Evolutionary conservation across 2,113 vertebrate genomes (phyloP), one percentile per base, ranked within the genome.

Genomic region (Brachyhypopomus gauderio): DNA sequence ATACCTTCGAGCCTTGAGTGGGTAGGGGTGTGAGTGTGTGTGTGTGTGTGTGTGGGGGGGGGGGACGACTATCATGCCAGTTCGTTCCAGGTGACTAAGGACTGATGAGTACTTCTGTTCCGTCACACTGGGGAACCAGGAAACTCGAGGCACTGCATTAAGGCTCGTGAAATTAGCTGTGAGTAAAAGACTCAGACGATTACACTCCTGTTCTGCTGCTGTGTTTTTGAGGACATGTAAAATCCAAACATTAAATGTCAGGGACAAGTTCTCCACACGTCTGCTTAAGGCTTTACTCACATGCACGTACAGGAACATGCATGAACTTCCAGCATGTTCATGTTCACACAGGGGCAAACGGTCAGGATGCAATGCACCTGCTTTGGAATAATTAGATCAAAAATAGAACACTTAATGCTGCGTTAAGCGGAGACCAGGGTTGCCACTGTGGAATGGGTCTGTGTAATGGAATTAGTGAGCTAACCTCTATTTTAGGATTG

Each of bases 321-420:
- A 41, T 41, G 41, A 2, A 5, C 41, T 41, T 6, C 0, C 41
- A 9, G 41, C 38, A 38, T 5, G 12, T 9, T 9, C 45, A 48
- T 11, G 12, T 11, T 9, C 45, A 48, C 45, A 64, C 7, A 77
- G 48, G 63, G 69, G 41, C 81, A 27, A 41, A 7, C 55, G 62
- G 25, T 56, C 55, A 41, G 69, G 27, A 66, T 58, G n/a, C 78
- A 64, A 78, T 74, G 20, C 71, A 83, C 66, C 83, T 55, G 75
- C 27, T 81, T 76, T 82, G 77, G 83, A 81, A 87, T 85, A 89
- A 91, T 88, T 85, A 89, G 84, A 84, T 80, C 56, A 79, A 80
- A 87, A 88, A 84, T 45, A 74, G 83, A 86, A 70, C 76, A 78
- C 88, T 30, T 88, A 89, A 89, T 89, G 76, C 84, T 45, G 78